phyloP scores from a whole-genome alignment of 2,113 vertebrate species.

The Origma solitaria region DNA sequence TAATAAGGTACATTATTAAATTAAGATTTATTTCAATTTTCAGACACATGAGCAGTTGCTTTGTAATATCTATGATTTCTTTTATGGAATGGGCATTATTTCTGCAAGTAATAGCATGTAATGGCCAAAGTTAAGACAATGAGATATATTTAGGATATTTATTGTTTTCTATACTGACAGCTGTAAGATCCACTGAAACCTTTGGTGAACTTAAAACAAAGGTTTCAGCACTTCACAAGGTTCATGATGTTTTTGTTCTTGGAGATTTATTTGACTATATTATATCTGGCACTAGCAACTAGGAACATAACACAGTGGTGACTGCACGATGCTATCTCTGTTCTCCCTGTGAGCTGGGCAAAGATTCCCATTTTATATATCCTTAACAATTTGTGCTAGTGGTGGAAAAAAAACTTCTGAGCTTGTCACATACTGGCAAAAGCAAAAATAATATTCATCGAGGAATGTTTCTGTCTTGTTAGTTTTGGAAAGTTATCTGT shows the following conservation, averaged over 20 bases:
- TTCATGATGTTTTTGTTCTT: background rate
- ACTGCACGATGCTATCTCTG: background rate
- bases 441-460: background rate
- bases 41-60: background rate
- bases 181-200: background rate
- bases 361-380: background rate
- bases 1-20: background rate
- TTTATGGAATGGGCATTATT: background rate
- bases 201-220: constrained; percentile 23
- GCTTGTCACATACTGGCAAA: background rate
- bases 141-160: background rate
- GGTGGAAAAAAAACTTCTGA: background rate
- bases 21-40: background rate
- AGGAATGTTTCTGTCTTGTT: background rate
- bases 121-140: background rate
- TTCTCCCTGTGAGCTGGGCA: background rate
- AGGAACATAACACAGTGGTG: background rate
- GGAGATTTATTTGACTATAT: background rate
- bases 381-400: background rate
- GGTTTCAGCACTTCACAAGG: background rate
- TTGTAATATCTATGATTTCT: background rate
- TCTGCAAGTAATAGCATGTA: background rate
- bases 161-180: background rate
- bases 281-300: constrained; percentile 2
- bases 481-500: constrained; percentile 16